Percentiles rank a stretch among this genome's conserved stretches.
These are phyloP conservation scores for Myanophis thanlyinensis DNA, from an alignment of 2,113 vertebrate genomes.

Conservation along the genomic window DNA sequence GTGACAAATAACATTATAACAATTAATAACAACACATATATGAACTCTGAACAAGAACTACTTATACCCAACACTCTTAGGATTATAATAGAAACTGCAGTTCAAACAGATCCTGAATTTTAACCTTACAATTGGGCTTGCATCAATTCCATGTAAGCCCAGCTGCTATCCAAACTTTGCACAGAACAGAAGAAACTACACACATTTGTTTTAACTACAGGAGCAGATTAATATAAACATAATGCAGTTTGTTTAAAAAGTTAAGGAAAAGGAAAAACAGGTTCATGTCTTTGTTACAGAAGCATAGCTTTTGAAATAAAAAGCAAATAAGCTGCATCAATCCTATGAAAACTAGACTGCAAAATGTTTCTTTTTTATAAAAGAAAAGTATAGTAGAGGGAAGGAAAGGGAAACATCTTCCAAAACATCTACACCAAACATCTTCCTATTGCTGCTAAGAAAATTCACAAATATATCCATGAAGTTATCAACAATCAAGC, in stretches of 20 bases:
- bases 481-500: neutral
- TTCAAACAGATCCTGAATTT: constrained; percentile 30
- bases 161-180: constrained; percentile 21
- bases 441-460: neutral
- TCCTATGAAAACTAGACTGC: neutral
- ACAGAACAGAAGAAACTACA: constrained; percentile 34
- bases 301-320: constrained; percentile 15
- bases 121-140: neutral
- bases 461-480: neutral
- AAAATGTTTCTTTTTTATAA: neutral
- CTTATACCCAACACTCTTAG: constrained; percentile 1
- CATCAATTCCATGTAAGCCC: constrained; percentile 2
- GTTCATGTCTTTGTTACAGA: neutral
- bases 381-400: neutral
- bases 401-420: too few relatives aligned
- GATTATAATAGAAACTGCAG: constrained; percentile 18
- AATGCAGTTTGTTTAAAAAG: constrained; percentile 14
- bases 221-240: constrained; percentile 39
- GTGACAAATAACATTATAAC: constrained; percentile 1
- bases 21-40: neutral
- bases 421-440: too few relatives aligned
- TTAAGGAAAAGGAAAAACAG: constrained; percentile 4
- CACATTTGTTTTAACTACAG: neutral
- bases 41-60: constrained; percentile 31
- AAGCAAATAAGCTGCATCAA: neutral